These are phyloP conservation scores for Sphinx pinastri DNA, from an alignment of 2,888 invertebrate species.

Conservation along the genomic window DNA sequence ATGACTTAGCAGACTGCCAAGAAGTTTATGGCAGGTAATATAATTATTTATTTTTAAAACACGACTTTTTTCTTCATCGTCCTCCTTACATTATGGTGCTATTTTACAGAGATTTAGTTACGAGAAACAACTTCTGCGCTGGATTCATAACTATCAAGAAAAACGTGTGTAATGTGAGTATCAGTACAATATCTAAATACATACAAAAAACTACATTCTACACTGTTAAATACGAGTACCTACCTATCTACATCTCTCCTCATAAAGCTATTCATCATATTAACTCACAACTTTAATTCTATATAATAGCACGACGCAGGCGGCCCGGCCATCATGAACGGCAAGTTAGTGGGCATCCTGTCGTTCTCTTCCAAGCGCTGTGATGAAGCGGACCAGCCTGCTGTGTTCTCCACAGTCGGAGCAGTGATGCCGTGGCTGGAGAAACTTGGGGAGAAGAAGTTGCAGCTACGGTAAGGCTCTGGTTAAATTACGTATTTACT, in stretches of 20 bases:
- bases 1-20: conserved; percentile 71
- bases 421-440: conserved; percentile 62
- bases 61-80: not conserved
- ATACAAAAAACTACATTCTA: too few relatives aligned
- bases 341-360: conserved; percentile 62
- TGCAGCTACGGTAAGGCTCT: conserved; percentile 42
- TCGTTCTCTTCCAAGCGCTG: conserved; percentile 75
- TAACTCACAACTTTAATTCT: not conserved
- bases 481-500: not conserved
- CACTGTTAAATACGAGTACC: too few relatives aligned
- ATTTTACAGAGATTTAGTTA: conserved; percentile 64
- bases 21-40: conserved; percentile 59
- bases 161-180: conserved; percentile 76
- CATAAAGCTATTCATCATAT: too few relatives aligned
- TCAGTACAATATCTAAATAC: too few relatives aligned
- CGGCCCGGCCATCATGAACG: conserved; percentile 71
- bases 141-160: conserved; percentile 69
- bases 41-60: not conserved
- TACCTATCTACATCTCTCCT: too few relatives aligned
- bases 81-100: not conserved
- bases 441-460: conserved; percentile 46
- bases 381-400: conserved; percentile 69
- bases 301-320: conserved; percentile 71
- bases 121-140: conserved; percentile 72
- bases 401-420: conserved; percentile 69